Evolutionary conservation across 2,888 invertebrate species (phyloP).

Genomic region (Drosophila kokeensis): DNA sequence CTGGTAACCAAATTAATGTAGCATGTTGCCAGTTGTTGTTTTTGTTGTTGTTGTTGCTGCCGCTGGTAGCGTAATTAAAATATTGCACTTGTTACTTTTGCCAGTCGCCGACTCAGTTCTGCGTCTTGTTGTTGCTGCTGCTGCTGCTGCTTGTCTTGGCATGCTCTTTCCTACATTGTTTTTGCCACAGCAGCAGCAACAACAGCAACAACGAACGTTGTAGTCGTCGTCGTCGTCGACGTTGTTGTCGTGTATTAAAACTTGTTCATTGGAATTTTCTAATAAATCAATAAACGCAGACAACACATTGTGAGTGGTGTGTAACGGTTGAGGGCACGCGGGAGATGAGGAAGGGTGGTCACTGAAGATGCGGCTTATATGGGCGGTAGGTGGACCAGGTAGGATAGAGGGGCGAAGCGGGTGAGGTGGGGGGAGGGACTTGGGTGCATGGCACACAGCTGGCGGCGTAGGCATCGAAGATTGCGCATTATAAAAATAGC

Average conservation of each 20-base stretch:
- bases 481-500: slow-evolving; percentile 72
- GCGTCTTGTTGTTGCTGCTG: slow-evolving; percentile 32
- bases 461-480: slow-evolving; percentile 62
- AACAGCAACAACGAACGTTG: slow-evolving; percentile 35
- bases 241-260: slow-evolving; percentile 73
- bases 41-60: slow-evolving; percentile 37
- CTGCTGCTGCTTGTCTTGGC: slow-evolving; percentile 15
- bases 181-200: slow-evolving; percentile 43
- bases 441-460: slow-evolving; percentile 68
- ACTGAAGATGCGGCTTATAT: slow-evolving; percentile 46
- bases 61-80: slow-evolving; percentile 78
- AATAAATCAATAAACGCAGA: slow-evolving; percentile 83
- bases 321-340: neutral
- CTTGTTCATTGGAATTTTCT: slow-evolving; percentile 83
- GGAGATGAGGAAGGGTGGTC: neutral
- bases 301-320: slow-evolving; percentile 67
- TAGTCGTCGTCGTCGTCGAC: slow-evolving; percentile 32
- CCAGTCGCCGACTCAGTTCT: slow-evolving; percentile 39
- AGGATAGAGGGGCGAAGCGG: neutral
- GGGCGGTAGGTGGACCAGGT: slow-evolving; percentile 29
- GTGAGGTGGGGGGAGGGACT: slow-evolving; percentile 4
- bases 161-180: slow-evolving; percentile 50
- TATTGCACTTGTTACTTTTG: slow-evolving; percentile 81
- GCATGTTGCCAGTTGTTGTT: slow-evolving; percentile 31
- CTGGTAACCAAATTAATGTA: slow-evolving; percentile 49